These are phyloP conservation scores for Craniophora ligustri DNA, from an alignment of 2,888 invertebrate species.

Conservation along the genomic window DNA sequence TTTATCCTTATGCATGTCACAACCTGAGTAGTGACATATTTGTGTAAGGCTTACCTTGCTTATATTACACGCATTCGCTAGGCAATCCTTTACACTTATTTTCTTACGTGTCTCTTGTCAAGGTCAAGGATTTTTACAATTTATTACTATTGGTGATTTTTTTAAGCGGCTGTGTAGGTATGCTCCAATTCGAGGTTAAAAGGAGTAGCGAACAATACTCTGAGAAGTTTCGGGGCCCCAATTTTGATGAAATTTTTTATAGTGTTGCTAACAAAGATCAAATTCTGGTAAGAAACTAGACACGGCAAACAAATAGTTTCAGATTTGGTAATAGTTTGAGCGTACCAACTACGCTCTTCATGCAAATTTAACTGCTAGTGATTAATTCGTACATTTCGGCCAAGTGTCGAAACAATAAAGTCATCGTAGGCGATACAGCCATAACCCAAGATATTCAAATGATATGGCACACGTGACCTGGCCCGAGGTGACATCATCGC, in stretches of 20 bases:
- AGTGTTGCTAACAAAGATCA: too few relatives aligned
- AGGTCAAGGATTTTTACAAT: background rate
- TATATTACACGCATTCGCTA: too few relatives aligned
- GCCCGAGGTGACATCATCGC: constrained; percentile 64
- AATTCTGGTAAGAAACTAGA: too few relatives aligned
- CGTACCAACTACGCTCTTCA: constrained; percentile 12
- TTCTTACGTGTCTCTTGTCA: constrained; percentile 7
- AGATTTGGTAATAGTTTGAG: background rate
- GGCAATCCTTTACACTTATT: constrained; percentile 13
- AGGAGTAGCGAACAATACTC: too few relatives aligned
- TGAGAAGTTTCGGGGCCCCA: too few relatives aligned
- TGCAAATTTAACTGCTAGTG: constrained; percentile 30
- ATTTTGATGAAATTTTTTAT: too few relatives aligned
- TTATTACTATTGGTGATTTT: background rate
- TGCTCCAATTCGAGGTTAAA: too few relatives aligned
- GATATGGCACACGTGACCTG: constrained; percentile 57
- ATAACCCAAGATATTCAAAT: constrained; percentile 57
- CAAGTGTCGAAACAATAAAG: constrained; percentile 46
- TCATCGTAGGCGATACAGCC: constrained; percentile 42
- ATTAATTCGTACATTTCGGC: constrained; percentile 28
- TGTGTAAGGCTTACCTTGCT: constrained; percentile 12
- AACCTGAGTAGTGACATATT: constrained; percentile 13
- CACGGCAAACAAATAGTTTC: too few relatives aligned
- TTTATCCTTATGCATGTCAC: constrained; percentile 48
- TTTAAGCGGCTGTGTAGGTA: too few relatives aligned